A percentile compares a stretch with the other conserved stretches of the same genome.
Evolutionary conservation across 1,140 invertebrate species (phyloP).

Genomic region (Neodiprion pinetum): DNA sequence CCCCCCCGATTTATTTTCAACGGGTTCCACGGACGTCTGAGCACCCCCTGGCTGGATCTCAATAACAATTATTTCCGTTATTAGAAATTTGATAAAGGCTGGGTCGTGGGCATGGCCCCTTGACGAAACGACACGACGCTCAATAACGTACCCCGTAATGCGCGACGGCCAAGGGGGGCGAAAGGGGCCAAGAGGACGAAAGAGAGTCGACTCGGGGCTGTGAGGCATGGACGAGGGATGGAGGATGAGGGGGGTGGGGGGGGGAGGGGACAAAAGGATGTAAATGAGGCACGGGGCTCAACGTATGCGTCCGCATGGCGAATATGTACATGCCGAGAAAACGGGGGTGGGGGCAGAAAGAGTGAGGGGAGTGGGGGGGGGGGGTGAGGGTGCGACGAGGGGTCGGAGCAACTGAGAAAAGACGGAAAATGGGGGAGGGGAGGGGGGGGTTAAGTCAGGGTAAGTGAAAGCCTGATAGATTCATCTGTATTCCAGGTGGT

Average conservation of each 20-base stretch:
- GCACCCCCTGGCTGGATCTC: conserved; percentile 37
- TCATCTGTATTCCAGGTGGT: conserved; percentile 47
- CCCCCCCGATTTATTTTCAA: neutral
- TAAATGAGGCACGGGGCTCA: conserved; percentile 40
- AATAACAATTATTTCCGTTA: conserved; percentile 56
- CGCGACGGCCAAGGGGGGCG: conserved; percentile 7
- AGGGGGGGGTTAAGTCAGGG: conserved; percentile 19
- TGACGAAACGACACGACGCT: conserved; percentile 19
- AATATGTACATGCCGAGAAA: conserved; percentile 14
- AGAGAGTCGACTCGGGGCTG: neutral
- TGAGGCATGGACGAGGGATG: neutral
- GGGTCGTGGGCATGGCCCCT: conserved; percentile 27
- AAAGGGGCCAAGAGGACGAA: neutral
- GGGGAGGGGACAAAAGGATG: conserved; percentile 34
- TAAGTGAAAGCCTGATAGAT: conserved; percentile 45
- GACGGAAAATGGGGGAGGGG: conserved; percentile 8
- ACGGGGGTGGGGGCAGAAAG: neutral
- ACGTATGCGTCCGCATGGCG: conserved; percentile 7
- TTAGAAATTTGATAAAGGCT: conserved; percentile 53
- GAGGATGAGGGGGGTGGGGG: conserved; percentile 17
- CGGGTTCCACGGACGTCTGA: neutral
- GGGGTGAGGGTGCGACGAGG: neutral
- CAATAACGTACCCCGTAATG: conserved; percentile 28
- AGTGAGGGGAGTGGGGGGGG: neutral
- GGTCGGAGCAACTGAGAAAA: conserved; percentile 2